Conservation (phyloP, 2,113 vertebrate species). For the Malaclemys terrapin region DNA sequence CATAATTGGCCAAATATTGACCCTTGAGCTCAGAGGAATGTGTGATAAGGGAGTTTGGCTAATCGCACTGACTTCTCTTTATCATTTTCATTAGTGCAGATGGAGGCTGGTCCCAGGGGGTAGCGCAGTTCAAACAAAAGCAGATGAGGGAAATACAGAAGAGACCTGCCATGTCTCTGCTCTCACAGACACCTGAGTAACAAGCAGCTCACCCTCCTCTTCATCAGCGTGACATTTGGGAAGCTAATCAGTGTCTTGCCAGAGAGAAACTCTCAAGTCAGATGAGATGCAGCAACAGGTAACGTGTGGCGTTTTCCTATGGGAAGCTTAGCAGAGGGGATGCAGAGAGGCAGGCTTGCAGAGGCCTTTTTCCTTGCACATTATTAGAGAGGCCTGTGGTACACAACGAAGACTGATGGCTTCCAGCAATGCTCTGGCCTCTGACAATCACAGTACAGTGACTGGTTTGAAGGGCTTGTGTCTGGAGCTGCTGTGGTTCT, state of each 20-base stretch:
- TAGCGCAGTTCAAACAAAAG: not conserved
- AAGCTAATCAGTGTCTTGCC: not conserved
- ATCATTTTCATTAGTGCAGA: not conserved
- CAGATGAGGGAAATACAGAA: not conserved
- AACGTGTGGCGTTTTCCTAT: not conserved
- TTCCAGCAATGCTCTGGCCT: not conserved
- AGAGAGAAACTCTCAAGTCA: not conserved
- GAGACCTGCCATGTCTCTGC: not conserved
- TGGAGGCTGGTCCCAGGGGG: not conserved
- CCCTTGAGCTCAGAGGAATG: not conserved
- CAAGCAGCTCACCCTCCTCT: not conserved
- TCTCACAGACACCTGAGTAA: not conserved
- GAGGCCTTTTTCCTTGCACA: not conserved
- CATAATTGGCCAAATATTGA: slow-evolving; percentile 12
- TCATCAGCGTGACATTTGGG: not conserved
- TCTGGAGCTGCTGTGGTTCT: not conserved
- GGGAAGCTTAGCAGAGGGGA: not conserved
- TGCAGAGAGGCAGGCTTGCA: not conserved
- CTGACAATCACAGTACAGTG: not conserved
- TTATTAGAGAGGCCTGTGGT: not conserved
- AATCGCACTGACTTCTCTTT: not conserved
- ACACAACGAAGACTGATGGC: not conserved
- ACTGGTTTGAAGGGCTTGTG: not conserved
- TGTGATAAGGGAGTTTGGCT: not conserved
- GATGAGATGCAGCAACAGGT: not conserved